phyloP scores from a whole-genome alignment of 2,888 invertebrate species.

The Cantharis nigra region DNA sequence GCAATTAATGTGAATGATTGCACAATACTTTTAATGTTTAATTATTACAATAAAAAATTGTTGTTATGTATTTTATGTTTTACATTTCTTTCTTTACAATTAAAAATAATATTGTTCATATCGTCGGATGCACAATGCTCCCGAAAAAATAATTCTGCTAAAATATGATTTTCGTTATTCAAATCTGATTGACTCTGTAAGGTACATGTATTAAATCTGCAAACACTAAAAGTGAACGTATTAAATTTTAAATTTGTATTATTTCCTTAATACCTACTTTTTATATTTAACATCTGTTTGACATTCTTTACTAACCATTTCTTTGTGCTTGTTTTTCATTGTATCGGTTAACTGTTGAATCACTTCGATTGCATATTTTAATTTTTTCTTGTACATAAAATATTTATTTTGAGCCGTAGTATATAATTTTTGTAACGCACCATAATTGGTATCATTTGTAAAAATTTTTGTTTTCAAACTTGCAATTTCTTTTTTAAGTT shows the following conservation, averaged over 20 bases:
- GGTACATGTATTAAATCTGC: not conserved
- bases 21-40: not conserved
- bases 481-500: conserved; percentile 8
- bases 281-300: conserved; percentile 9
- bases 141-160: not conserved
- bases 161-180: not conserved
- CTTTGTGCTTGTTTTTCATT: not conserved
- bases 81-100: not conserved
- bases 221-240: not conserved
- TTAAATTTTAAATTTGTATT: not conserved
- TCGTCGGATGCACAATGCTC: not conserved
- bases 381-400: conserved; percentile 24
- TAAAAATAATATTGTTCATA: not conserved
- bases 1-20: not conserved
- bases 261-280: not conserved
- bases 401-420: conserved; percentile 20
- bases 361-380: conserved; percentile 21
- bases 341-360: conserved; percentile 13
- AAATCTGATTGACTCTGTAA: not conserved
- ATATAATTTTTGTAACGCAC: not conserved
- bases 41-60: not conserved
- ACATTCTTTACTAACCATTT: conserved; percentile 6
- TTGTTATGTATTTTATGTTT: not conserved
- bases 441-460: not conserved
- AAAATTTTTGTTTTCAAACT: not conserved